These are phyloP conservation scores for Eledona agricola DNA, from an alignment of 2,888 invertebrate genomes.

Conservation along the genomic window DNA sequence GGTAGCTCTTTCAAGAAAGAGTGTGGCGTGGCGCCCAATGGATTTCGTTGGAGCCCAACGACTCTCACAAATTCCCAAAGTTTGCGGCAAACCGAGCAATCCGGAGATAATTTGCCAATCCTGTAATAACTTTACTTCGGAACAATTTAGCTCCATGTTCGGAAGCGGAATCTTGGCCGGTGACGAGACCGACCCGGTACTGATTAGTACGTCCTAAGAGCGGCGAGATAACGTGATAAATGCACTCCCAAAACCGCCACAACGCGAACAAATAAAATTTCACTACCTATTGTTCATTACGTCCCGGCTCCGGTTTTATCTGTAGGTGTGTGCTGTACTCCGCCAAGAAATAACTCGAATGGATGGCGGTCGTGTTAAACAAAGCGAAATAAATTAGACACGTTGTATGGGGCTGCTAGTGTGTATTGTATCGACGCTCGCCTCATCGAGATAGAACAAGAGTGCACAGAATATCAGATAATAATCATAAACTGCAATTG, in stretches of 20 bases:
- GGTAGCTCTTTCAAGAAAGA: slow-evolving; percentile 41
- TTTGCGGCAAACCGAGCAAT: slow-evolving; percentile 49
- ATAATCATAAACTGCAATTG: slow-evolving; percentile 48
- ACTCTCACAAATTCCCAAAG: slow-evolving; percentile 47
- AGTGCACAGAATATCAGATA: slow-evolving; percentile 42
- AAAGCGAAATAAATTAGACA: slow-evolving; percentile 23
- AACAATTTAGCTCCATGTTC: slow-evolving; percentile 40
- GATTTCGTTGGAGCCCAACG: slow-evolving; percentile 50
- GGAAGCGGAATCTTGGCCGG: slow-evolving; percentile 22
- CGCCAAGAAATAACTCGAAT: slow-evolving; percentile 15
- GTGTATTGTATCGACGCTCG: slow-evolving; percentile 17
- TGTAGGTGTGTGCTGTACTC: slow-evolving; percentile 17
- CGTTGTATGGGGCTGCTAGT: slow-evolving; percentile 1
- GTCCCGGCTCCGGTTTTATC: slow-evolving; percentile 4
- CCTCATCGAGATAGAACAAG: slow-evolving; percentile 17
- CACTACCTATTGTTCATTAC: slow-evolving; percentile 24
- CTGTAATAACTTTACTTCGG: slow-evolving; percentile 46
- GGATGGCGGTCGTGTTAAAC: slow-evolving; percentile 9
- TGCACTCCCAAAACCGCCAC: slow-evolving; percentile 8
- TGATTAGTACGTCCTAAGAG: too few species aligned
- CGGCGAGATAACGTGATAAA: slow-evolving; percentile 4
- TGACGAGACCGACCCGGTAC: slow-evolving; percentile 12
- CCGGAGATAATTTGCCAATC: slow-evolving; percentile 52
- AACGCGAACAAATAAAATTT: slow-evolving; percentile 15
- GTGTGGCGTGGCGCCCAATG: slow-evolving; percentile 50